Base-by-base conservation (phyloP, 2,888 invertebrate species). In the Timandra comae region DNA sequence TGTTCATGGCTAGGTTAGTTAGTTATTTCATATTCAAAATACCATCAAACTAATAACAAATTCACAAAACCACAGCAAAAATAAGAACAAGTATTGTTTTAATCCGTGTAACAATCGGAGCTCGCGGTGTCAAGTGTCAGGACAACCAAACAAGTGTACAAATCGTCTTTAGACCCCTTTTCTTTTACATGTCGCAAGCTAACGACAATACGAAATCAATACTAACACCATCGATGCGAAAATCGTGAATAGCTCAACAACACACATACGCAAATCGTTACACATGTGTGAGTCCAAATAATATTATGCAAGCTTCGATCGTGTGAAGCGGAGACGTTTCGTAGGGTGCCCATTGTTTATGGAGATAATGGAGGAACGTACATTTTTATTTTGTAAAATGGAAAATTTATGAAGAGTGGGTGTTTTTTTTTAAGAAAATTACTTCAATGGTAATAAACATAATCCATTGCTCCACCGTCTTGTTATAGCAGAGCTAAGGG, bases 201-300 rank as follows among this genome's bases (percentile, higher is more conserved):
- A 82, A 84, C 85, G 82, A 84, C 84, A 84, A 84, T 82, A 80
- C 78, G 78, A 80, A 85, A 85, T 85, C 84, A 85, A 85, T 84
- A 85, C 82, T 59, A 72, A 81, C 84, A 82, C 82, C 82, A 81
- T 84, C 79, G 82, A 84, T 81, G 84, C 81, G 81, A 84, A 82
- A 78, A 76, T 78, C 75, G 81, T 76, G 78, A 79, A 79, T 79
- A 78, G 74, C 68, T 64, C 64, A 63, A 64, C 53, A 66, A 65
- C 67, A 68, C 68, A 52, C 49, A 43, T 38, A 41, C 39, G 34
- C 30, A 36, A 30, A 12, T 38, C 27, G 33, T 33, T 31, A 35
- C 44, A 50, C 41, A 41, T 54, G 63, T 61, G 70, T 68, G 65
- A 55, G 69, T 49, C 54, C 69, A 81, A 79, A 84, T 80, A 76